A percentile compares a stretch with the other conserved stretches of the same genome.
Evolutionary conservation across 1,140 invertebrate genomes (phyloP).

Genomic region (Aphelenchoides fujianensis): DNA sequence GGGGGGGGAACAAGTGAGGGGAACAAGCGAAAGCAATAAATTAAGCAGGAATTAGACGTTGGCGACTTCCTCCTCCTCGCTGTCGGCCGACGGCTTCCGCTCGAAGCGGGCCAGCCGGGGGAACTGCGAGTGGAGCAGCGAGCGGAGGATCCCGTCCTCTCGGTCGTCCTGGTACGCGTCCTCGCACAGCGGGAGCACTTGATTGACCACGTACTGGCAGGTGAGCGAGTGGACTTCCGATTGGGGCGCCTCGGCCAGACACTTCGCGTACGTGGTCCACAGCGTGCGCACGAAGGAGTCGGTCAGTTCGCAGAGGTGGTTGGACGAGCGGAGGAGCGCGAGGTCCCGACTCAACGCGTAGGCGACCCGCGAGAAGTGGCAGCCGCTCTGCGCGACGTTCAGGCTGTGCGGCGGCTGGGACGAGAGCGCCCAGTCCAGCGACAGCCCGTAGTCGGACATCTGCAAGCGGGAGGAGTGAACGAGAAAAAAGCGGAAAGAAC

Average conservation of each 20-base stretch:
- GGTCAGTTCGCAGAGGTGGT: constrained; percentile 35
- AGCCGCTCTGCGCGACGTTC: constrained; percentile 45
- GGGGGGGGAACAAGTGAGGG: neutral
- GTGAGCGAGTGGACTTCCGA: constrained; percentile 37
- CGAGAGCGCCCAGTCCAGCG: constrained; percentile 38
- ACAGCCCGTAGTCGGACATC: constrained; percentile 48
- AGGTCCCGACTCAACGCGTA: constrained; percentile 33
- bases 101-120: constrained; percentile 27
- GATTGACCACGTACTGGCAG: constrained; percentile 39
- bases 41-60: constrained; percentile 42
- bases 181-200: constrained; percentile 47
- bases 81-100: constrained; percentile 9
- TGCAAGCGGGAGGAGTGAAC: constrained; percentile 1
- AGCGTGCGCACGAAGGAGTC: constrained; percentile 35
- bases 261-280: constrained; percentile 34
- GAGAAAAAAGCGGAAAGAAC: too few species aligned
- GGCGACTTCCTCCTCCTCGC: constrained; percentile 34
- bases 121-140: constrained; percentile 29
- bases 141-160: constrained; percentile 16
- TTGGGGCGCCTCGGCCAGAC: constrained; percentile 23
- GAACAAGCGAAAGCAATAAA: constrained; percentile 1
- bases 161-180: constrained; percentile 26
- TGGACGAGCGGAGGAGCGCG: constrained; percentile 17
- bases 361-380: constrained; percentile 42
- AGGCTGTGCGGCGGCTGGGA: constrained; percentile 17